These are phyloP conservation scores for Xanthorhoe spadicearia DNA, from an alignment of 2,888 invertebrate genomes.

Conservation along the genomic window DNA sequence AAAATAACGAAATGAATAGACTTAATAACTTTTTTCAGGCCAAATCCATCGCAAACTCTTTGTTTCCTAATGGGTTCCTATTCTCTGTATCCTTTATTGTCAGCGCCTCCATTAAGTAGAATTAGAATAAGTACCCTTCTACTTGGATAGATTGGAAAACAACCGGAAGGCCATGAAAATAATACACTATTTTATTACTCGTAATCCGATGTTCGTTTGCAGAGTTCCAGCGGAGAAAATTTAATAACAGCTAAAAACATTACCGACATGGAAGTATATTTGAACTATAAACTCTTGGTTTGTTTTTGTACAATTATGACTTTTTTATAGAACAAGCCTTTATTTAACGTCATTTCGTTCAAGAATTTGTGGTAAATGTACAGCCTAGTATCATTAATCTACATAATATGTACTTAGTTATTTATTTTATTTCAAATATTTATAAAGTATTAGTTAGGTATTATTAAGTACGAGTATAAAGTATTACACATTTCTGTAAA, in stretches of 20 bases:
- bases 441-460: slow-evolving; percentile 20
- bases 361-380: no score
- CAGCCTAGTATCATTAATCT: no score
- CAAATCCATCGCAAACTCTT: slow-evolving; percentile 44
- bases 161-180: slow-evolving; percentile 27
- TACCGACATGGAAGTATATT: slow-evolving; percentile 31
- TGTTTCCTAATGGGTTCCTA: slow-evolving; percentile 44
- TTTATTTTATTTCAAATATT: neutral
- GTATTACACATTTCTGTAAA: no score
- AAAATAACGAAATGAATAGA: slow-evolving; percentile 39
- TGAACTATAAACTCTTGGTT: slow-evolving; percentile 22
- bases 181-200: slow-evolving; percentile 33
- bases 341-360: no score
- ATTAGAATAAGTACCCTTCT: slow-evolving; percentile 40
- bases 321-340: slow-evolving; percentile 1
- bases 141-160: slow-evolving; percentile 36
- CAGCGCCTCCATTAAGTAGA: slow-evolving; percentile 39
- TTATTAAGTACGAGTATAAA: no score
- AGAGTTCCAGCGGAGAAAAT: slow-evolving; percentile 32
- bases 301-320: slow-evolving; percentile 21
- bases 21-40: slow-evolving; percentile 42
- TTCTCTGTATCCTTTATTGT: slow-evolving; percentile 43
- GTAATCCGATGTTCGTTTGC: slow-evolving; percentile 24
- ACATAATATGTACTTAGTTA: no score
- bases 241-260: slow-evolving; percentile 31